These are phyloP conservation scores for Lophius piscatorius DNA, from an alignment of 2,113 vertebrate species.

Conservation along the genomic window DNA sequence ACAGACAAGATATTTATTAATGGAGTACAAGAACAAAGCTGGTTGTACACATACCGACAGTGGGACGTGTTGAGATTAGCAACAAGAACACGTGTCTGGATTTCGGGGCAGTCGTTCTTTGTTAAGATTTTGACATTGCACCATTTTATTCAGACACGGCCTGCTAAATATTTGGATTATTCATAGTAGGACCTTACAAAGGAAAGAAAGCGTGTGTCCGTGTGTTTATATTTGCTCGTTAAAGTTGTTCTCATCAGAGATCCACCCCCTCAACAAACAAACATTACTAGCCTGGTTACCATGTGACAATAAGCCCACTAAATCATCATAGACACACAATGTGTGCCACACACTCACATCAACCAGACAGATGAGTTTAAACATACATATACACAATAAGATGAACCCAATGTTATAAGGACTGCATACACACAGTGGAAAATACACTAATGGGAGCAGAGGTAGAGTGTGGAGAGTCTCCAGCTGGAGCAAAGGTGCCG, in stretches of 20 bases:
- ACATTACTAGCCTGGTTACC: conserved; percentile 14
- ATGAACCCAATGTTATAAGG: neutral
- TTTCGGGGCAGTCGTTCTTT: neutral
- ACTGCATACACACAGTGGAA: conserved; percentile 9
- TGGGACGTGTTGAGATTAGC: neutral
- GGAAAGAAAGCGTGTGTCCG: neutral
- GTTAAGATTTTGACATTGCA: neutral
- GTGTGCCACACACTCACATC: neutral
- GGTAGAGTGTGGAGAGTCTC: conserved; percentile 37
- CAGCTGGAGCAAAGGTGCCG: conserved; percentile 66
- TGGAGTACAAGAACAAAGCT: neutral
- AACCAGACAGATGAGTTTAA: neutral
- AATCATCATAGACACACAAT: conserved; percentile 1
- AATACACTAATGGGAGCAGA: conserved; percentile 44
- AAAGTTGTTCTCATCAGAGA: conserved; percentile 9
- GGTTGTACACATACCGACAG: neutral
- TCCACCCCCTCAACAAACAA: conserved; percentile 19
- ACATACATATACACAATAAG: neutral
- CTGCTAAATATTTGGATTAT: too few relatives aligned
- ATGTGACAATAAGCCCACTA: too few relatives aligned
- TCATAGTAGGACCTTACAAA: too few relatives aligned
- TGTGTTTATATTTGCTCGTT: conserved; percentile 8
- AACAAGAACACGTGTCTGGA: neutral
- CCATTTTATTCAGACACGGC: neutral
- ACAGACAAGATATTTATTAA: conserved; percentile 50